Evolutionary conservation across 2,797 vertebrate genomes (phyloP).

Genomic region (Muscicapa striata): DNA sequence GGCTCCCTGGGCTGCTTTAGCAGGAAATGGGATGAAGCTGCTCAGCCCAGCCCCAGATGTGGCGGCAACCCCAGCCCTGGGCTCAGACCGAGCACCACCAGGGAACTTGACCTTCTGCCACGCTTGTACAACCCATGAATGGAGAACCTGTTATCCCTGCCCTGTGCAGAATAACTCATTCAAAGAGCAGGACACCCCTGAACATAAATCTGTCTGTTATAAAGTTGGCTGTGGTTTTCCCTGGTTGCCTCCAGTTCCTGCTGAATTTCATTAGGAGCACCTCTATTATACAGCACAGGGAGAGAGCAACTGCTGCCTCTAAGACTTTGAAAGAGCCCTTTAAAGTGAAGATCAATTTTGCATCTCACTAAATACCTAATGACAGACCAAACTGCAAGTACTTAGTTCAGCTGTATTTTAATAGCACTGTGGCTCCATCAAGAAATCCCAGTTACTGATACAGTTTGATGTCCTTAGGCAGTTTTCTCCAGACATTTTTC

Average conservation of each 20-base stretch:
- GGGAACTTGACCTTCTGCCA: constrained; percentile 57
- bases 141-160: constrained; percentile 10
- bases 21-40: not conserved
- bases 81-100: not conserved
- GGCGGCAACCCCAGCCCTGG: not conserved
- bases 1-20: not conserved
- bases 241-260: not conserved
- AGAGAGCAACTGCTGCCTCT: constrained; percentile 11
- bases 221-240: not conserved
- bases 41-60: not conserved
- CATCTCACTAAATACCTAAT: constrained; percentile 58
- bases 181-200: not conserved
- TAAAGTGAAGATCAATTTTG: constrained; percentile 52
- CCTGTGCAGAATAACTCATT: constrained; percentile 3
- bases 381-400: constrained; percentile 50
- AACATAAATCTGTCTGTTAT: constrained; percentile 54
- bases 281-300: constrained; percentile 21
- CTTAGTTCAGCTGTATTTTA: constrained; percentile 57
- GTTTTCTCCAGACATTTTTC: constrained; percentile 18
- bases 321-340: constrained; percentile 30
- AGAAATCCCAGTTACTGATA: constrained; percentile 27
- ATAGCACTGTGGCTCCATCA: not conserved
- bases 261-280: constrained; percentile 53
- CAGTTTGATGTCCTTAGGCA: not conserved
- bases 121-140: not conserved